phyloP scores from a whole-genome alignment of 2,113 vertebrate species.

The Alligator sinensis region DNA sequence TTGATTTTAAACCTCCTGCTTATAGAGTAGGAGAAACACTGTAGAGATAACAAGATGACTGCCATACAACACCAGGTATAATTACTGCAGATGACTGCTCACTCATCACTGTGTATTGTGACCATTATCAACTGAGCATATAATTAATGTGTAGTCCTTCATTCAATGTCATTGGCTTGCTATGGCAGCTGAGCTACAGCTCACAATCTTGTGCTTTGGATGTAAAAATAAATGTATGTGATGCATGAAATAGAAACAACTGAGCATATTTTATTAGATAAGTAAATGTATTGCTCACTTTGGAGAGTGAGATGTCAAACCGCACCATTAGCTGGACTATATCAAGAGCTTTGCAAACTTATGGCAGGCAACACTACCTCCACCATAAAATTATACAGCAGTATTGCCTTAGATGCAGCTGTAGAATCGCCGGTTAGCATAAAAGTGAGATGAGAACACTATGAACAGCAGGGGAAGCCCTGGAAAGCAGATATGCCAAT shows the following conservation, averaged over 20 bases:
- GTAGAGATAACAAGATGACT: background rate
- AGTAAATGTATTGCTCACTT: background rate
- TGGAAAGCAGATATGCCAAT: background rate
- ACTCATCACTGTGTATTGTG: background rate
- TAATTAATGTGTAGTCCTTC: background rate
- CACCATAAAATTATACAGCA: background rate
- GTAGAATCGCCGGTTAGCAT: background rate
- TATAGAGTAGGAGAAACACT: background rate
- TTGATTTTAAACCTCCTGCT: background rate
- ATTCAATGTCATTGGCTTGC: background rate
- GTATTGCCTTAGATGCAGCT: background rate
- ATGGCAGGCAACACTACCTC: background rate
- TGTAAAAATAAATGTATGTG: background rate
- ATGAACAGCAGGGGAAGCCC: background rate
- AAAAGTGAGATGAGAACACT: background rate
- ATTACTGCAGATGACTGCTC: background rate
- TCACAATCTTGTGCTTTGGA: background rate
- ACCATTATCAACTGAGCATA: background rate
- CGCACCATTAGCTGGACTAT: background rate
- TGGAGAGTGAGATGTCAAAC: background rate
- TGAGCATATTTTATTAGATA: background rate
- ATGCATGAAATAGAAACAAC: slow-evolving; percentile 14
- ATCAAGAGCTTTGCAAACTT: background rate
- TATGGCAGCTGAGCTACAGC: background rate
- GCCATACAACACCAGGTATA: background rate